These are phyloP conservation scores for Karalla daura DNA, from an alignment of 2,797 vertebrate species.

Conservation along the genomic window DNA sequence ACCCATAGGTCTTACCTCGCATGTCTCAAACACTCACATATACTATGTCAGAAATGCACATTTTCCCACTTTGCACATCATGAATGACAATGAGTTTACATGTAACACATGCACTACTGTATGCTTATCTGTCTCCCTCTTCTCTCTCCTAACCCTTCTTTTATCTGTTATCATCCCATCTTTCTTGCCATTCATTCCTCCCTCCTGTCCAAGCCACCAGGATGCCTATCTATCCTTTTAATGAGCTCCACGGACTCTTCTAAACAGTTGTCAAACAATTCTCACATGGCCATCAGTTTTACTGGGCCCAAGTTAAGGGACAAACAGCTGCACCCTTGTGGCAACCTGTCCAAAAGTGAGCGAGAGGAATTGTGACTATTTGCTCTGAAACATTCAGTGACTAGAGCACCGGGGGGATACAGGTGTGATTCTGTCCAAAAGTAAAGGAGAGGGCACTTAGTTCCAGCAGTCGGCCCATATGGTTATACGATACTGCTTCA, in stretches of 20 bases:
- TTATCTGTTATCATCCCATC: conserved; percentile 66
- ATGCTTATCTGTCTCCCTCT: conserved; percentile 34
- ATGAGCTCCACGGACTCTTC: conserved; percentile 89
- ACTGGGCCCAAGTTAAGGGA: conserved; percentile 55
- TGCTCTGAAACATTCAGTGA: conserved; percentile 22
- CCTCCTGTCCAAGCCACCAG: conserved; percentile 69
- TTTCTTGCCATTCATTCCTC: conserved; percentile 69
- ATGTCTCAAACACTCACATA: conserved; percentile 10
- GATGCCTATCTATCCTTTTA: conserved; percentile 90
- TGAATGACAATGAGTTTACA: conserved; percentile 34
- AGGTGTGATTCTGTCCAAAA: conserved; percentile 14
- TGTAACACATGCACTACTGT: conserved; percentile 37
- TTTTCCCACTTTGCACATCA: conserved; percentile 23
- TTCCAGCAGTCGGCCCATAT: not conserved
- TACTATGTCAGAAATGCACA: conserved; percentile 8
- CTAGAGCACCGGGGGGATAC: conserved; percentile 31
- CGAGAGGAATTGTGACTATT: conserved; percentile 13
- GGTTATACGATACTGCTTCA: too few relatives aligned
- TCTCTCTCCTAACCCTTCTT: conserved; percentile 11
- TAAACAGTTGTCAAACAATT: conserved; percentile 94
- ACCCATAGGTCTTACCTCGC: conserved; percentile 21
- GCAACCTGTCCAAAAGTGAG: conserved; percentile 34
- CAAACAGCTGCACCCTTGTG: conserved; percentile 40
- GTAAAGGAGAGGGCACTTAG: not conserved
- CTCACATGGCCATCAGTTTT: conserved; percentile 92